Conservation (phyloP, 2,888 invertebrate genomes). For the Volucella inanis region DNA sequence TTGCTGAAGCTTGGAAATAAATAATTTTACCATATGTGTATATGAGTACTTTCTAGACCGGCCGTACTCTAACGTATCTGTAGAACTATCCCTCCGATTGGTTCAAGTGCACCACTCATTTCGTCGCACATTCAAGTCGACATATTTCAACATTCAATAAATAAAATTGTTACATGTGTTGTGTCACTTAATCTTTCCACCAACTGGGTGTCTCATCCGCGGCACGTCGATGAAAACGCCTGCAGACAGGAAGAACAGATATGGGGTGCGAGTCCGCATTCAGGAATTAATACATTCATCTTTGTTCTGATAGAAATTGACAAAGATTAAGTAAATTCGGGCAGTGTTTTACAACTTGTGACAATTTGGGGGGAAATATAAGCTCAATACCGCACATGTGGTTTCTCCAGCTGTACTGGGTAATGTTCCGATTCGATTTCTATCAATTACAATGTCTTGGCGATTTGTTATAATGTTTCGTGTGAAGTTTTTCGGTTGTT, state of each 20-base stretch:
- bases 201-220: constrained; percentile 53
- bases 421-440: constrained; percentile 58
- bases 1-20: constrained; percentile 39
- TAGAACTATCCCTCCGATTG: constrained; percentile 61
- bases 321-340: constrained; percentile 64
- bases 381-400: constrained; percentile 28
- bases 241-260: neutral
- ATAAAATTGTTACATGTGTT: constrained; percentile 73
- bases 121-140: constrained; percentile 67
- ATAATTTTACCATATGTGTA: constrained; percentile 65
- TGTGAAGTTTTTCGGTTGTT: neutral
- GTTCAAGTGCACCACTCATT: constrained; percentile 73
- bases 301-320: constrained; percentile 61
- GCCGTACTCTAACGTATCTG: neutral
- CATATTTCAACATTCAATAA: constrained; percentile 72
- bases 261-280: constrained; percentile 1
- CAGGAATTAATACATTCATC: neutral
- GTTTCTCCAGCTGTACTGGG: constrained; percentile 49
- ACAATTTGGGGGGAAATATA: constrained; percentile 53
- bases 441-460: constrained; percentile 58
- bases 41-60: constrained; percentile 10
- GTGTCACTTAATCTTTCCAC: constrained; percentile 69
- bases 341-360: constrained; percentile 53
- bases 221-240: constrained; percentile 45
- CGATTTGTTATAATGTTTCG: constrained; percentile 37